A percentile compares a stretch with the other conserved stretches of the same genome.
phyloP scores from a whole-genome alignment of 1,140 invertebrate species.

The Zaprionus tsacasi region DNA sequence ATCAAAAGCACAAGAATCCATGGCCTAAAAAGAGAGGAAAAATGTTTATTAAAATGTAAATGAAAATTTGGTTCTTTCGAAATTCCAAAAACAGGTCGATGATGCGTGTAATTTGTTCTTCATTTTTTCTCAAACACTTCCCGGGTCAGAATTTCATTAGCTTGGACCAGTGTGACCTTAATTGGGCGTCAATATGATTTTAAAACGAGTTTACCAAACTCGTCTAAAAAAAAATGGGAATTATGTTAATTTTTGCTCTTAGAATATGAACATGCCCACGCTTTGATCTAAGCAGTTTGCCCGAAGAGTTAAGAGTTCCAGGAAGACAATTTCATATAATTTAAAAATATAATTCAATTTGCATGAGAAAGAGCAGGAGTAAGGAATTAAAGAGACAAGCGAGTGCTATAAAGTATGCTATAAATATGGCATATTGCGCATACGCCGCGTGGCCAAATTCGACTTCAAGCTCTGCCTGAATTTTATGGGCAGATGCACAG shows the following conservation, averaged over 20 bases:
- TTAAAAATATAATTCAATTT: conserved; percentile 25
- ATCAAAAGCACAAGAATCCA: conserved; percentile 55
- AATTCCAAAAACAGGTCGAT: conserved; percentile 36
- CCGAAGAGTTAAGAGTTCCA: conserved; percentile 16
- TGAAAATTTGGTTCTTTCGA: conserved; percentile 30
- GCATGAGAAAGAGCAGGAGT: neutral
- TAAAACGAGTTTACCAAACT: conserved; percentile 63
- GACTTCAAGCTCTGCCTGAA: neutral
- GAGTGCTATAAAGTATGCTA: conserved; percentile 23
- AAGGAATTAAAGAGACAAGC: neutral
- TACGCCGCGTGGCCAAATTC: neutral
- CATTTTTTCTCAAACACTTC: conserved; percentile 16
- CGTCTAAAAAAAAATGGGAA: conserved; percentile 11
- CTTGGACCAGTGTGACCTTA: conserved; percentile 49
- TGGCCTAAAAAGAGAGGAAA: conserved; percentile 1
- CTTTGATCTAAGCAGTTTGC: conserved; percentile 24
- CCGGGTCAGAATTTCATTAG: conserved; percentile 58
- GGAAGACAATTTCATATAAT: conserved; percentile 5
- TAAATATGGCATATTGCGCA: conserved; percentile 14
- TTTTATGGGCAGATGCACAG: neutral
- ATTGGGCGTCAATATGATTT: conserved; percentile 64
- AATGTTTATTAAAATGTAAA: conserved; percentile 71
- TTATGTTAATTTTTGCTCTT: conserved; percentile 9
- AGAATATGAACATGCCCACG: neutral
- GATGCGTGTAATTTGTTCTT: conserved; percentile 41